These are phyloP conservation scores for Patella caerulea DNA, from an alignment of 2,888 invertebrate genomes.

Conservation along the genomic window DNA sequence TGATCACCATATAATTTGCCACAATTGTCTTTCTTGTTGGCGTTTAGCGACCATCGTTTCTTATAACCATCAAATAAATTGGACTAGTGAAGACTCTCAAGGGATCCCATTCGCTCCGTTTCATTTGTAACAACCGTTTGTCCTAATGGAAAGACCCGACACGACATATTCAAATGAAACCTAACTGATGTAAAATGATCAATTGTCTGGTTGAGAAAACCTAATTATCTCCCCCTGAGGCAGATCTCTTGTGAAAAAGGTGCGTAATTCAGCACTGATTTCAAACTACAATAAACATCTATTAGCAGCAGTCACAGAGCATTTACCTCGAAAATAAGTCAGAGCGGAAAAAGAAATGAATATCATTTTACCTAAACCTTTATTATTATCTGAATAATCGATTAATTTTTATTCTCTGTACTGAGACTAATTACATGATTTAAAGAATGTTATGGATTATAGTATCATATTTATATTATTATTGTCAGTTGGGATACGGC, in stretches of 20 bases:
- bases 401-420: too few species aligned
- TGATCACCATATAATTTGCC: conserved; percentile 5
- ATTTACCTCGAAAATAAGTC: too few species aligned
- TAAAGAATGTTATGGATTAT: too few species aligned
- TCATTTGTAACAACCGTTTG: conserved; percentile 8
- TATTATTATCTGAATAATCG: too few species aligned
- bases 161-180: conserved; percentile 9
- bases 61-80: conserved; percentile 10
- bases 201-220: conserved; percentile 10
- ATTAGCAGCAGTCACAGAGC: not conserved
- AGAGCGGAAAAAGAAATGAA: too few species aligned
- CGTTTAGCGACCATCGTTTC: conserved; percentile 8
- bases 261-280: conserved; percentile 10
- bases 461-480: too few species aligned
- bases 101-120: conserved; percentile 12
- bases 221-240: conserved; percentile 10
- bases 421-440: too few species aligned
- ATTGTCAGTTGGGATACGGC: too few species aligned
- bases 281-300: not conserved
- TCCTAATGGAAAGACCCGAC: conserved; percentile 9
- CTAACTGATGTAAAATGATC: conserved; percentile 13
- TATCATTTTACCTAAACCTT: too few species aligned
- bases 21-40: not conserved
- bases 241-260: not conserved
- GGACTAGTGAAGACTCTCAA: conserved; percentile 13